phyloP scores from a whole-genome alignment of 2,888 invertebrate genomes.

The Oeneis ivallda region DNA sequence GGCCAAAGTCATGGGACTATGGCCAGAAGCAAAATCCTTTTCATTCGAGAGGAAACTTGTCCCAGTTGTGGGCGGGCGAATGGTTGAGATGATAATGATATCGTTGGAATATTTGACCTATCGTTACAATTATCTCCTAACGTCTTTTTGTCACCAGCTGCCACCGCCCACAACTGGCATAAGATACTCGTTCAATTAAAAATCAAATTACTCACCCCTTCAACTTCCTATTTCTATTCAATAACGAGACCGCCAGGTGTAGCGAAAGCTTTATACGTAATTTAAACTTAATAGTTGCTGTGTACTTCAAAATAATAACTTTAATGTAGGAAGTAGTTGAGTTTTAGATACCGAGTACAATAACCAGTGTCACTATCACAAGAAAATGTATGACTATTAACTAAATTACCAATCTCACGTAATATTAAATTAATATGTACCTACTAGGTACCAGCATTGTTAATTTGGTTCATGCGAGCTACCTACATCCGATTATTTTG shows the following conservation, averaged over 20 bases:
- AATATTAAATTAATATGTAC: background rate
- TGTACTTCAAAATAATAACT: conserved; percentile 16
- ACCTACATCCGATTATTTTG: background rate
- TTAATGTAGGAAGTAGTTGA: conserved; percentile 12
- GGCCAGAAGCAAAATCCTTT: too few relatives aligned
- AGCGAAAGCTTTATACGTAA: conserved; percentile 11
- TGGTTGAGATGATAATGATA: background rate
- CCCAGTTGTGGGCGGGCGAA: too few relatives aligned
- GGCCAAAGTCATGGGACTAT: too few relatives aligned
- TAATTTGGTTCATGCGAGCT: background rate
- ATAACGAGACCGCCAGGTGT: conserved; percentile 16
- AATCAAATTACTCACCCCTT: conserved; percentile 21
- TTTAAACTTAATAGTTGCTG: conserved; percentile 12
- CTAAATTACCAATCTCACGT: conserved; percentile 8
- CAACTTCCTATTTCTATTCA: conserved; percentile 18
- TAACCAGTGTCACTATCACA: background rate
- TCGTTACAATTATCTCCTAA: too few relatives aligned
- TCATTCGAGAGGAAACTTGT: too few relatives aligned
- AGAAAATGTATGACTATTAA: conserved; percentile 1
- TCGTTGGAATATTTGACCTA: background rate
- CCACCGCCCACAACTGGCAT: background rate
- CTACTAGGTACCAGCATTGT: background rate
- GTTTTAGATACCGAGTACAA: conserved; percentile 1
- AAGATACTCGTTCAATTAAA: conserved; percentile 16
- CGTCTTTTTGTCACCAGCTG: background rate